Conservation (phyloP, 2,113 vertebrate species). For the Phasianus colchicus region DNA sequence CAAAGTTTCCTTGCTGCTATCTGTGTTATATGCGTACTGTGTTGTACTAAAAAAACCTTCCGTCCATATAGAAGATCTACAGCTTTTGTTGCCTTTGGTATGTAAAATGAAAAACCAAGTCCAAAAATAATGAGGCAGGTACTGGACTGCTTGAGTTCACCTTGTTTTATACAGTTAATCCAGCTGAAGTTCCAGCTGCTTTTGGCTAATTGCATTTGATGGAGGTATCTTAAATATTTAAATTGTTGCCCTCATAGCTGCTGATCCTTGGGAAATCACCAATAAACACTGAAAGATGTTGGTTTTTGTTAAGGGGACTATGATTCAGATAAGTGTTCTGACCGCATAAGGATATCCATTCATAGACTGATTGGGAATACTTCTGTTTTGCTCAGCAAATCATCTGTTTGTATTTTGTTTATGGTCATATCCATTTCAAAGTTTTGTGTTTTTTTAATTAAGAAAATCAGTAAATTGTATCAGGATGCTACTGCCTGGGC, state of each 20-base stretch:
- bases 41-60: not conserved
- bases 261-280: not conserved
- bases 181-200: not conserved
- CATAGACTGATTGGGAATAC: not conserved
- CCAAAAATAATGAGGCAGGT: not conserved
- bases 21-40: slow-evolving; percentile 20
- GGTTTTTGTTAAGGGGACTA: not conserved
- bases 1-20: slow-evolving; percentile 57
- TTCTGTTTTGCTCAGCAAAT: not conserved
- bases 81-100: not conserved
- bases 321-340: not conserved
- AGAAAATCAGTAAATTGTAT: not conserved
- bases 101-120: not conserved
- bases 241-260: not conserved
- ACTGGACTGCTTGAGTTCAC: not conserved
- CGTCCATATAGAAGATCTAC: not conserved
- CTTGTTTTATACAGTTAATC: not conserved
- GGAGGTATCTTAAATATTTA: not conserved
- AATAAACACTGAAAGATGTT: not conserved
- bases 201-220: not conserved
- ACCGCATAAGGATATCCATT: not conserved
- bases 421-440: not conserved
- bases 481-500: not conserved
- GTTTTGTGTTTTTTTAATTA: not conserved
- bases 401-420: not conserved